phyloP scores from a whole-genome alignment of 2,113 vertebrate genomes.

The Tragelaphus scriptus region DNA sequence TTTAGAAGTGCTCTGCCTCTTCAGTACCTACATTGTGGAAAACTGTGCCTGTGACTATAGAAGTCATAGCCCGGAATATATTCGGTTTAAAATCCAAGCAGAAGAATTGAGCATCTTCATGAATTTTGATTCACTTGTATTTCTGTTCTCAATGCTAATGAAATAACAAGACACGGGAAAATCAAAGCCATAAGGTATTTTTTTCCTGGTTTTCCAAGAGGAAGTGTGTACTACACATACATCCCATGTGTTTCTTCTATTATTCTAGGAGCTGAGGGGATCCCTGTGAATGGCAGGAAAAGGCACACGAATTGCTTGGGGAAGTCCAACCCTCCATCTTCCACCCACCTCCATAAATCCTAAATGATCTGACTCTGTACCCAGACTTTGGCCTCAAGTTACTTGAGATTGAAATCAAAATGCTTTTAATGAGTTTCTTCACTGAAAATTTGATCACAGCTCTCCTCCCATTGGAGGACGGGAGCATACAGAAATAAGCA shows the following conservation, averaged over 20 bases:
- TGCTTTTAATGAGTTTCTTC: background rate
- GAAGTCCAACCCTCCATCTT: background rate
- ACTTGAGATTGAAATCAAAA: background rate
- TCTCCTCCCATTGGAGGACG: background rate
- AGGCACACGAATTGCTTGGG: background rate
- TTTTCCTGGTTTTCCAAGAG: background rate
- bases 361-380: background rate
- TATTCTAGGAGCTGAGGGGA: background rate
- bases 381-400: background rate
- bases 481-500: background rate
- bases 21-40: rapidly evolving
- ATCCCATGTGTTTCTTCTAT: background rate
- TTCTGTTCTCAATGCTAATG: background rate
- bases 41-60: rapidly evolving
- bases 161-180: background rate
- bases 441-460: background rate
- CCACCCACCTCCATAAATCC: background rate
- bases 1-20: rapidly evolving
- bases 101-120: background rate
- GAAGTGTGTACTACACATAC: background rate
- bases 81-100: background rate
- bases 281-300: background rate
- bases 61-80: background rate
- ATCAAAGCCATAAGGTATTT: background rate
- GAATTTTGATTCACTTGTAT: background rate